A percentile compares a stretch with the other conserved stretches of the same genome.
These are phyloP conservation scores for Halocynthia aurantium DNA, from an alignment of 23 tunicate genomes.

Conservation along the genomic window DNA sequence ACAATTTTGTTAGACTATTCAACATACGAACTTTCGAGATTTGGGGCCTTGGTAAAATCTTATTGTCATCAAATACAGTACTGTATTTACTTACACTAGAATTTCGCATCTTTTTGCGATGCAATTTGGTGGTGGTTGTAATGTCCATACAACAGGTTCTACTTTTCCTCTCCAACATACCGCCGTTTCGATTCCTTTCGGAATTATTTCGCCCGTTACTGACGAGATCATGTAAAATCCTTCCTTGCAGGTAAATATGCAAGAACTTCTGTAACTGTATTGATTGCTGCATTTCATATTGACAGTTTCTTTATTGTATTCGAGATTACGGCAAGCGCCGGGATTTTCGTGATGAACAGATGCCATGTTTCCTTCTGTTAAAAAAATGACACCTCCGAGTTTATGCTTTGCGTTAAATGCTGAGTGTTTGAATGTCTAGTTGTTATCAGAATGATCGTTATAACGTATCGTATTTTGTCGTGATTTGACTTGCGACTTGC, in stretches of 20 bases:
- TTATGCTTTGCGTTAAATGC: too few species aligned
- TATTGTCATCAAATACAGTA: background rate
- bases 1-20: background rate
- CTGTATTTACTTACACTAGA: background rate
- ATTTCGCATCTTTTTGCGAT: conserved; percentile 2
- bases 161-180: conserved; percentile 17
- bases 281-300: conserved; percentile 9
- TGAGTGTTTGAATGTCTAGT: too few species aligned
- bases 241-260: conserved; percentile 2
- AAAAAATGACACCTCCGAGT: too few species aligned
- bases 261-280: conserved; percentile 2
- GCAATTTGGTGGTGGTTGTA: conserved; percentile 1
- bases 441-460: too few species aligned
- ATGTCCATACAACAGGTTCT: conserved; percentile 12
- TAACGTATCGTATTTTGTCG: too few species aligned
- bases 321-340: background rate
- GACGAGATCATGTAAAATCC: conserved; percentile 6
- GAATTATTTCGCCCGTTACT: background rate
- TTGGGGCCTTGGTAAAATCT: background rate
- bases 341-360: background rate
- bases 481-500: too few species aligned
- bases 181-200: background rate
- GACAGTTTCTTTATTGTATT: background rate
- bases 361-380: too few species aligned
- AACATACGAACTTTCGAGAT: background rate